A percentile compares a stretch with the other conserved stretches of the same genome.
These are phyloP conservation scores for Eretmochelys imbricata DNA, from an alignment of 2,113 vertebrate species.

Conservation along the genomic window DNA sequence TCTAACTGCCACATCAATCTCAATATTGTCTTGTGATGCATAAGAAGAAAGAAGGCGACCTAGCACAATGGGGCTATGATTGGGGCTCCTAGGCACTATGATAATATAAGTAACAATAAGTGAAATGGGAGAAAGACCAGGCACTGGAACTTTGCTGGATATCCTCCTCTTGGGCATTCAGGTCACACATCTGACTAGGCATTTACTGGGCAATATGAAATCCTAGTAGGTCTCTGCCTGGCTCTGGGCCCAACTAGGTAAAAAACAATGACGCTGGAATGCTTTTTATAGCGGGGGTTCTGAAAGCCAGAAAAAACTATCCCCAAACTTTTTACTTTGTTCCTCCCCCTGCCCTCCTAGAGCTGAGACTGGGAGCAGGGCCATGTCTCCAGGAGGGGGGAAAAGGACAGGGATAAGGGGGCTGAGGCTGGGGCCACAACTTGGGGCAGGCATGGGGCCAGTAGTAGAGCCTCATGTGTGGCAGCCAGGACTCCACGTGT, in stretches of 20 bases:
- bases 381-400: too few relatives aligned
- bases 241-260: background rate
- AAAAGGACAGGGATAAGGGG: too few relatives aligned
- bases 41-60: background rate
- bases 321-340: too few relatives aligned
- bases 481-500: too few relatives aligned
- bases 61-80: background rate
- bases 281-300: too few relatives aligned
- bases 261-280: too few relatives aligned
- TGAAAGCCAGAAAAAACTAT: too few relatives aligned
- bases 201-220: background rate
- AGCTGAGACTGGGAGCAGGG: too few relatives aligned
- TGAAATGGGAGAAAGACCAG: background rate
- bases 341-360: too few relatives aligned
- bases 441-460: too few relatives aligned
- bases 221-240: background rate
- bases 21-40: background rate
- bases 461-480: too few relatives aligned
- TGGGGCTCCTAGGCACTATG: background rate
- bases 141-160: background rate
- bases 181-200: background rate
- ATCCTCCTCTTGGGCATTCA: rapidly evolving
- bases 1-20: background rate
- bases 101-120: background rate
- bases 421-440: too few relatives aligned